Evolutionary conservation across 2,797 vertebrate species (phyloP).

Genomic region (Chiroxiphia lanceolata): DNA sequence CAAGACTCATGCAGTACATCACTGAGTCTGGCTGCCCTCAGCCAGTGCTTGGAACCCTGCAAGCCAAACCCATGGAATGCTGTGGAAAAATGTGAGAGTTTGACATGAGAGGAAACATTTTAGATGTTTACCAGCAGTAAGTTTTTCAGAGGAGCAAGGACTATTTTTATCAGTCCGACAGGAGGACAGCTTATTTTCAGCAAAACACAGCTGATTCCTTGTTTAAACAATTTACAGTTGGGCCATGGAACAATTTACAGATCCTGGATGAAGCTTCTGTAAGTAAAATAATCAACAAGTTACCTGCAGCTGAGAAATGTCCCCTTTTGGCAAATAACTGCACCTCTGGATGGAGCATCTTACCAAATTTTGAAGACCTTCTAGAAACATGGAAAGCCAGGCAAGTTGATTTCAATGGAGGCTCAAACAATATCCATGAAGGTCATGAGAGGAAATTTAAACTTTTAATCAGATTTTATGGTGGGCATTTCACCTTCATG

Average conservation of each 20-base stretch:
- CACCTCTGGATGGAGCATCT: not conserved
- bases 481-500: not conserved
- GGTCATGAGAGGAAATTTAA: accelerated
- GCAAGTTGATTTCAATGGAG: not conserved
- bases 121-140: not conserved
- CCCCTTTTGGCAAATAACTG: not conserved
- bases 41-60: not conserved
- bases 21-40: not conserved
- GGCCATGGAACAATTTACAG: not conserved
- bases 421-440: not conserved
- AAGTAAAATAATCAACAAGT: not conserved
- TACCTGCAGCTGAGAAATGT: not conserved
- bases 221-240: not conserved
- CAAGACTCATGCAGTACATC: not conserved
- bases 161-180: not conserved
- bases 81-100: not conserved
- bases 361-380: not conserved
- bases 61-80: not conserved
- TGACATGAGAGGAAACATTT: not conserved
- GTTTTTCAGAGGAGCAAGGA: not conserved
- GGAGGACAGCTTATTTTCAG: not conserved
- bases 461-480: not conserved
- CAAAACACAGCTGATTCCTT: not conserved
- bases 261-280: not conserved
- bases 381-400: not conserved